Evolutionary conservation across 2,888 invertebrate species (phyloP).

Genomic region (Melieria crassipennis): DNA sequence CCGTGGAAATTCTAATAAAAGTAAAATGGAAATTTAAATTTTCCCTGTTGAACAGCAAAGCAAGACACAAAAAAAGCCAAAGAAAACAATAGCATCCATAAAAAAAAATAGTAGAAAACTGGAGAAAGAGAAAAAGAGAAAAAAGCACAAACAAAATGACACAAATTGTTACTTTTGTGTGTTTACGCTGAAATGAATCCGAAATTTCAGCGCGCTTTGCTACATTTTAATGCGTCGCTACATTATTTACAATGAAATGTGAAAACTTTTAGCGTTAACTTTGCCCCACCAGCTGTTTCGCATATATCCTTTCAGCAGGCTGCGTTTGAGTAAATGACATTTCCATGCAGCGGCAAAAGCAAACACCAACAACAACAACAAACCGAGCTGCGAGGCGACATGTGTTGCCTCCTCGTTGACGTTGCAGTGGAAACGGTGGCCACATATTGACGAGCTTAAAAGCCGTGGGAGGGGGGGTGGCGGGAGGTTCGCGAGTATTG

Average conservation of each 20-base stretch:
- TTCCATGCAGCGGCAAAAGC: constrained; percentile 17
- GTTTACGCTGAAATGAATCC: too few relatives aligned
- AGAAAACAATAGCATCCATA: constrained; percentile 1
- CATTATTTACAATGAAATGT: too few relatives aligned
- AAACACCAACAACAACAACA: neutral
- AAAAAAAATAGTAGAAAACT: neutral
- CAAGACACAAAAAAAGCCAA: constrained; percentile 15
- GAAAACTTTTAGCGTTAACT: too few relatives aligned
- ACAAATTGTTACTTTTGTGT: too few relatives aligned
- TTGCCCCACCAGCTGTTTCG: too few relatives aligned
- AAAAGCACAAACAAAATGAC: too few relatives aligned
- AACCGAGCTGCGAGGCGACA: too few relatives aligned
- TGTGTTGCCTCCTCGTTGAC: neutral
- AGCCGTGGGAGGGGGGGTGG: too few relatives aligned
- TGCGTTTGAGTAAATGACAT: constrained; percentile 13
- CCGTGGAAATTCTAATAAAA: constrained; percentile 24
- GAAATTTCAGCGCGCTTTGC: too few relatives aligned
- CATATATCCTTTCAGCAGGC: too few relatives aligned
- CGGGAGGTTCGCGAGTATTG: constrained; percentile 12
- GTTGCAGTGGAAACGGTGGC: neutral
- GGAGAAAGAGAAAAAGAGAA: neutral
- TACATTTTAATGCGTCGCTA: neutral
- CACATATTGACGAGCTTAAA: neutral
- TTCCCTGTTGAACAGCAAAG: neutral
- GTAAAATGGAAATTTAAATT: constrained; percentile 32